Conservation (phyloP, 2,113 vertebrate species). For the Corythaixoides concolor region DNA sequence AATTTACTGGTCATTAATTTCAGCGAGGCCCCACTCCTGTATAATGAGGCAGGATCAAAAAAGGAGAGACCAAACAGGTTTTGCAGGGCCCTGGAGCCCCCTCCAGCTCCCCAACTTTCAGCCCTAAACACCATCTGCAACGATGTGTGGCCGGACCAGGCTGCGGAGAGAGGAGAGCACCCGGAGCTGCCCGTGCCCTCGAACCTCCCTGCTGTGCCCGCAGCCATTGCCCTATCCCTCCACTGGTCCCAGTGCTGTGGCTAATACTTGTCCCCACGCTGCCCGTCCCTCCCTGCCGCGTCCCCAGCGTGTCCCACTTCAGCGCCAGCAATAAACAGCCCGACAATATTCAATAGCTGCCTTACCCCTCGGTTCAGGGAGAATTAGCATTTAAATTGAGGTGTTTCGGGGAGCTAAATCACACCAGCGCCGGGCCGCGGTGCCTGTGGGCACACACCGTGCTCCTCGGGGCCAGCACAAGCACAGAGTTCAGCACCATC, state of each 20-base stretch:
- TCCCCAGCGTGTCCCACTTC: not conserved
- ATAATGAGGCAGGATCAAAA: not conserved
- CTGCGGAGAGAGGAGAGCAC: not conserved
- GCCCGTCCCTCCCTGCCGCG: rapidly evolving
- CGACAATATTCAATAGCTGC: not conserved
- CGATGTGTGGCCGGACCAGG: rapidly evolving
- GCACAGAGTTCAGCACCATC: not conserved
- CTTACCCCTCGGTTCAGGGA: not conserved
- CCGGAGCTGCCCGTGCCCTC: rapidly evolving
- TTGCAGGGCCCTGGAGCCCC: not conserved
- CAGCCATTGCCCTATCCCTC: not conserved
- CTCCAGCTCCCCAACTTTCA: not conserved
- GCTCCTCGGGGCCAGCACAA: rapidly evolving
- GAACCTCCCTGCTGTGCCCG: no score
- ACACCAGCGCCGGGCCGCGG: not conserved
- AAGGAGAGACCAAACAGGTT: not conserved
- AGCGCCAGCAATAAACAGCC: slow-evolving; percentile 16
- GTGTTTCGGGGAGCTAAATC: slow-evolving; percentile 63
- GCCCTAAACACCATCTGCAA: not conserved
- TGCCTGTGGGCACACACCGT: rapidly evolving
- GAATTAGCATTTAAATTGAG: slow-evolving; percentile 79
- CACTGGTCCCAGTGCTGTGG: rapidly evolving
- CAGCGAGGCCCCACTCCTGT: not conserved
- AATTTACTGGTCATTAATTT: slow-evolving; percentile 47
- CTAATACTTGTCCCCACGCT: rapidly evolving